phyloP scores from a whole-genome alignment of 2,113 vertebrate species.

The Ochotona princeps region DNA sequence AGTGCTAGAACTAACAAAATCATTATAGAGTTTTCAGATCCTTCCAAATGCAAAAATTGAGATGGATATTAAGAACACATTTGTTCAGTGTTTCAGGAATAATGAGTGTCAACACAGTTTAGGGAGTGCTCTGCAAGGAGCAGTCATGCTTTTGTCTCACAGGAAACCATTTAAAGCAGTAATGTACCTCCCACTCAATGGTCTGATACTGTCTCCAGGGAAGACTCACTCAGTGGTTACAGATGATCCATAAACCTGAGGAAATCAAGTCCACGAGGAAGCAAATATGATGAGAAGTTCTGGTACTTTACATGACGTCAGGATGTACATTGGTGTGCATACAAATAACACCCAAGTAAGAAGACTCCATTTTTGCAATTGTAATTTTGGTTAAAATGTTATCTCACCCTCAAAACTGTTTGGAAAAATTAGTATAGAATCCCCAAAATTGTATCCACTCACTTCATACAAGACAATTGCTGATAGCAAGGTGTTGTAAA shows the following conservation, averaged over 20 bases:
- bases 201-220: not conserved
- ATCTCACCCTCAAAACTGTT: not conserved
- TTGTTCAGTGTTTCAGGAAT: not conserved
- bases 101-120: not conserved
- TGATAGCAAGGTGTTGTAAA: too few relatives aligned
- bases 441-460: too few relatives aligned
- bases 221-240: not conserved
- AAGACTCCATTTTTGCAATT: not conserved
- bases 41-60: not conserved
- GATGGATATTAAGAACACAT: not conserved
- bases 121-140: not conserved
- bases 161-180: not conserved
- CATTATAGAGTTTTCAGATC: not conserved
- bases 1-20: constrained; percentile 14
- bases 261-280: not conserved
- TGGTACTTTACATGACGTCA: not conserved
- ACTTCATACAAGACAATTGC: too few relatives aligned
- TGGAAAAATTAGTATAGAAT: too few relatives aligned
- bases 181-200: not conserved
- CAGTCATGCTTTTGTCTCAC: not conserved
- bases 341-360: not conserved
- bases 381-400: not conserved
- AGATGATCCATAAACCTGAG: not conserved
- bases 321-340: not conserved
- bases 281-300: not conserved